These are phyloP conservation scores for Spicauda simplicius DNA, from an alignment of 2,888 invertebrate genomes.

Conservation along the genomic window DNA sequence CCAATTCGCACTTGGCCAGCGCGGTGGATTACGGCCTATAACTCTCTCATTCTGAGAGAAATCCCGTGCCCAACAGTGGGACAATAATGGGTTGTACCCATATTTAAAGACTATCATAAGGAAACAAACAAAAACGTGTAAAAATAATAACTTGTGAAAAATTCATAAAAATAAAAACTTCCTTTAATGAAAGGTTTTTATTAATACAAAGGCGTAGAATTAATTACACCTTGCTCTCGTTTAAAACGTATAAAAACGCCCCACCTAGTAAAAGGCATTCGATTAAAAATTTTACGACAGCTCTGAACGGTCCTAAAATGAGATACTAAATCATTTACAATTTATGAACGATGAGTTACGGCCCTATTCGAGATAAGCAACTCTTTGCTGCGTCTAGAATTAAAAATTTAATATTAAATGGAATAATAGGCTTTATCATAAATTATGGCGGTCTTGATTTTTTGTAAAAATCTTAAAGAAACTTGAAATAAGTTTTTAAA, in stretches of 20 bases:
- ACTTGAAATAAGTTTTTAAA: no score
- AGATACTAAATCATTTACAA: conserved; percentile 35
- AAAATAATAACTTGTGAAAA: no score
- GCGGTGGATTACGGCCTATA: no score
- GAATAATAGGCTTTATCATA: conserved; percentile 16
- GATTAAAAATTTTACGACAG: conserved; percentile 32
- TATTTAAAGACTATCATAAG: no score
- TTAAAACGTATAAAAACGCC: conserved; percentile 8
- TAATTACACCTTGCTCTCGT: not conserved
- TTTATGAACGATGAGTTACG: conserved; percentile 35
- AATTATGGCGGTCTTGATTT: not conserved
- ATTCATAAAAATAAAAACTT: not conserved
- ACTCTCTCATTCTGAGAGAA: no score
- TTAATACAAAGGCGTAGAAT: not conserved
- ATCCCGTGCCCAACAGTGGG: no score
- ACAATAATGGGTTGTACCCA: no score
- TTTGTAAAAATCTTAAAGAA: not conserved
- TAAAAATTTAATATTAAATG: conserved; percentile 34
- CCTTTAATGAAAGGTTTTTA: not conserved
- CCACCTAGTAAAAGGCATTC: conserved; percentile 13
- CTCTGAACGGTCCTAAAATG: conserved; percentile 28
- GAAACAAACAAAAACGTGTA: no score
- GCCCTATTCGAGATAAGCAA: conserved; percentile 28
- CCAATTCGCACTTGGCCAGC: no score
- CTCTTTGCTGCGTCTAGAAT: conserved; percentile 32